Evolutionary conservation across 2,797 vertebrate species (phyloP), one percentile per base, ranked within the genome.

Genomic region (Pseudochirops corinnae): DNA sequence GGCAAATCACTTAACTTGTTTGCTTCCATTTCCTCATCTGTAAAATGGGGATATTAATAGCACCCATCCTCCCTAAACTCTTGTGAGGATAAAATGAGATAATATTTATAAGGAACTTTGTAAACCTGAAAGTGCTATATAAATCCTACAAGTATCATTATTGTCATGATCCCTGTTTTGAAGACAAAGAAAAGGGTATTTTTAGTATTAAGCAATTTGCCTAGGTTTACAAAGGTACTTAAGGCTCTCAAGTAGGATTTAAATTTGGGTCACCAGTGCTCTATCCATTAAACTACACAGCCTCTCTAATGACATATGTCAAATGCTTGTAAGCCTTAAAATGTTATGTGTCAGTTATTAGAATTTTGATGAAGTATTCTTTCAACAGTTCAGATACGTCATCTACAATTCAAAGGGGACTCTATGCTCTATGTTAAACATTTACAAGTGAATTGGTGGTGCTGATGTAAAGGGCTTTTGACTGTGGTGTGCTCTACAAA

Each of bases 381-480:
- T 53, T 56, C 0, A 29, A 92, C n/a, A 62, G 9, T 26, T 0
- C 24, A 55, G 28, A 0, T 1, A 11, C 18, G 28, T 4, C 55
- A 46, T 46, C 90, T 92, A 33, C 62, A 13, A 0, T 18, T 26
- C n/a, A 90, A 33, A 12, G 10, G 29, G 46, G 24, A 50, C 3
- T 18, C n/a, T 13, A 57, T 16, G 0, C 5, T 14, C 93, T n/a
- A 29, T 50, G 29, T 55, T 94, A 90, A 92, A 52, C 39, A 10
- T 53, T 11, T 24, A 0, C 10, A 62, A 93, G n/a, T 74, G n/a
- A 82, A 46, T 82, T 39, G 21, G 39, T 82, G 12, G 82, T 46
- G 10, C 39, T 58, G 2, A 24, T 39, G 10, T 0, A 1, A 31
- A 12, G 53, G 28, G 0, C 46, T 24, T 31, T 5, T 60, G n/a